A percentile compares a stretch with the other conserved stretches of the same genome.
These are phyloP conservation scores for Chrysocyon brachyurus DNA, from an alignment of 2,797 vertebrate species.

Conservation along the genomic window DNA sequence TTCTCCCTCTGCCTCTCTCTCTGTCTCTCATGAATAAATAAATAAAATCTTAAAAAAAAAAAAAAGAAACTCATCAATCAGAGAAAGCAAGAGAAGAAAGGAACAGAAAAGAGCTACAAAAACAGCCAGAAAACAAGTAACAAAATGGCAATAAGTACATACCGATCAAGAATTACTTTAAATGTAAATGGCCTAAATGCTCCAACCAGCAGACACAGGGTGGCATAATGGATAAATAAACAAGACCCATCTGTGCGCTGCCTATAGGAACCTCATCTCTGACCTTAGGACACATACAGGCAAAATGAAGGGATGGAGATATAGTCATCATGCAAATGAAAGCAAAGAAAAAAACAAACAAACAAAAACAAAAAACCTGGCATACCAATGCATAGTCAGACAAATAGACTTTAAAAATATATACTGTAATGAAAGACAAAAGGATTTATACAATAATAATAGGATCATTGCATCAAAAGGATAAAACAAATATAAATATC, in stretches of 20 bases:
- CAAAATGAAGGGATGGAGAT: not conserved
- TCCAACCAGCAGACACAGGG: not conserved
- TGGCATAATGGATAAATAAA: not conserved
- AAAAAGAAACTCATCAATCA: not conserved
- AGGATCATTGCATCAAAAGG: not conserved
- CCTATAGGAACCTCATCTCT: not conserved
- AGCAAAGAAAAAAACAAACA: not conserved
- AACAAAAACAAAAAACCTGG: not conserved
- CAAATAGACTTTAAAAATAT: not conserved
- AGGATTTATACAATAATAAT: not conserved
- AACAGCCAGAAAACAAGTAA: not conserved
- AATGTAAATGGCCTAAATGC: not conserved
- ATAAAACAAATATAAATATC: not conserved
- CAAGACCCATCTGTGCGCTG: not conserved
- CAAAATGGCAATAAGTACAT: not conserved
- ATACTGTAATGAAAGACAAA: not conserved
- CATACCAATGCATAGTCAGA: not conserved
- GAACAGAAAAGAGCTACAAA: not conserved
- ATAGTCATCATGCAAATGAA: not conserved
- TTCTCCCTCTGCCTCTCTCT: too few relatives aligned
- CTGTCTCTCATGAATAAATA: too few relatives aligned
- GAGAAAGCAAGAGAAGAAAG: not conserved
- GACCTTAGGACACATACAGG: not conserved
- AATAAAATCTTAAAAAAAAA: not conserved
- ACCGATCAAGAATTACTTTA: not conserved